Base-by-base conservation (phyloP, 1,140 invertebrate species). In the Acromyrmex charruanus region DNA sequence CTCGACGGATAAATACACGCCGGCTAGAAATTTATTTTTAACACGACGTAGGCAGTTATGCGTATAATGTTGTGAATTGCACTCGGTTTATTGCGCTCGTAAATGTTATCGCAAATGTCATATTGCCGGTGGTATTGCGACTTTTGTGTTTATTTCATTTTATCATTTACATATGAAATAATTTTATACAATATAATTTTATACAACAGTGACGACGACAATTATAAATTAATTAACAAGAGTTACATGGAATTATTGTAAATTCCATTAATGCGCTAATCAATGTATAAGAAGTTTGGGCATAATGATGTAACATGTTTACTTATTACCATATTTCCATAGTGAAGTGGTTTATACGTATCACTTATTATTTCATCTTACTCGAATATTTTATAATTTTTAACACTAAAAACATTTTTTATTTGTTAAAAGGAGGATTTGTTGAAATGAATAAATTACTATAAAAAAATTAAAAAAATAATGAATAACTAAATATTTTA, bases 1-100 rank as follows among this genome's bases (percentile, higher is more conserved):
- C 71, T 18, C 35, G 14, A 16, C 35, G 51, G 18, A 71, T 65
- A 35, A 68, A 87, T 75, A 59, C 59, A 58, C n/a, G 55, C 55
- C 55, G 69, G 55, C 14, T 31, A 84, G 18, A 71, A 84, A 68
- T 84, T 84, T 84, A 84, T 84, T 84, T 74, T 72, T 63, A 84
- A 75, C 69, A 21, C 65, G 39, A 74, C 39, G 69, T 28, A 35
- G 18, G 55, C 55, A 84, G 80, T 84, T 84, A 49, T 7, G 55
- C 80, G 69, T 14, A 25, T 82, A 75, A 75, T 35, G 69, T 35
- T 28, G 39, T 44, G n/a, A 84, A 84, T 63, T 75, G 80, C 80
- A 61, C 7, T 3, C 80, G 21, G 69, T 21, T 82, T 82, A 61
- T 74, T 69, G 66, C 31, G n/a, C 21, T 74, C 80, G 44, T 31